phyloP scores from a whole-genome alignment of 2,888 invertebrate genomes.

The Asteroscopus sphinx region DNA sequence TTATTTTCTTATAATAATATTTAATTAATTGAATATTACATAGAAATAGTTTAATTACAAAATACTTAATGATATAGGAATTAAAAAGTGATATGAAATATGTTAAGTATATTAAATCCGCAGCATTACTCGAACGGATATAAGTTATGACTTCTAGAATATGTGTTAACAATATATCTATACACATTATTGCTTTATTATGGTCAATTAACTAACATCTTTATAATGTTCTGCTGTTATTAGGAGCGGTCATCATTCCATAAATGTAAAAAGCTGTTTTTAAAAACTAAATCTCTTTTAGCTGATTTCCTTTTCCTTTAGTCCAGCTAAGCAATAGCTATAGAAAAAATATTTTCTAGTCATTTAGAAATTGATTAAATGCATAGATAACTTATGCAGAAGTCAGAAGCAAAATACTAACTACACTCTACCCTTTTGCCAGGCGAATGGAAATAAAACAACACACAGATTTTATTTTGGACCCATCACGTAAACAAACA shows the following conservation, averaged over 20 bases:
- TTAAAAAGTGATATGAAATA: slow-evolving; percentile 17
- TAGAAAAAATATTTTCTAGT: too few relatives aligned
- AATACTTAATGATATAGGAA: neutral
- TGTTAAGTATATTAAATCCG: too few relatives aligned
- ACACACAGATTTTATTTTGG: too few relatives aligned
- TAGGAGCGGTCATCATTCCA: neutral
- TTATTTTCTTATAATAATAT: neutral
- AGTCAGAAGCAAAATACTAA: too few relatives aligned
- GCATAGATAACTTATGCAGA: too few relatives aligned
- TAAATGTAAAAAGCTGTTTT: neutral
- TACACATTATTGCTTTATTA: neutral
- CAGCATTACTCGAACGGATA: slow-evolving; percentile 12
- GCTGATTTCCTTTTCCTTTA: too few relatives aligned
- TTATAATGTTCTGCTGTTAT: neutral
- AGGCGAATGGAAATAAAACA: too few relatives aligned
- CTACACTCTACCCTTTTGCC: too few relatives aligned
- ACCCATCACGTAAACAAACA: too few relatives aligned
- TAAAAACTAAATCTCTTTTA: too few relatives aligned
- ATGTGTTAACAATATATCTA: neutral
- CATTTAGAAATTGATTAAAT: too few relatives aligned
- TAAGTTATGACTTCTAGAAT: neutral
- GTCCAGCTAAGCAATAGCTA: too few relatives aligned
- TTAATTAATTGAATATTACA: neutral
- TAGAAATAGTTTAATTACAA: neutral
- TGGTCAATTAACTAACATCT: neutral